Percentiles rank a stretch among this genome's conserved stretches.
Conservation (phyloP, 2,113 vertebrate species). For the Pituophis catenifer region DNA sequence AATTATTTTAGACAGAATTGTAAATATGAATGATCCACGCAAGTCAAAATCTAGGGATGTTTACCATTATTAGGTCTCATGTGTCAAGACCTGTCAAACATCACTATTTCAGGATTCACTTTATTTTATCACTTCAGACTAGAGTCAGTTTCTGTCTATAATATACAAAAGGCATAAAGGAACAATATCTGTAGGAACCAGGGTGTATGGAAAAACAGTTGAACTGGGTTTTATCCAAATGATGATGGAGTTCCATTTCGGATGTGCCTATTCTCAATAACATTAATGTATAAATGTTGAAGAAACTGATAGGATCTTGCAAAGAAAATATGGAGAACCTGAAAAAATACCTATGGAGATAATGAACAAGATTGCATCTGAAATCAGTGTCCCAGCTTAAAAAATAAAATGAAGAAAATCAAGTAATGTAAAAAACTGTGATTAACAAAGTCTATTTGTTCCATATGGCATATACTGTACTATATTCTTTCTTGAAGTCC, state of each 20-base stretch:
- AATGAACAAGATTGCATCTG: neutral
- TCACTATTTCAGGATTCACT: neutral
- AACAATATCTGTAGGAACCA: neutral
- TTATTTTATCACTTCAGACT: neutral
- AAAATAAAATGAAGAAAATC: neutral
- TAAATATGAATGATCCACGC: neutral
- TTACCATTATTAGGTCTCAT: neutral
- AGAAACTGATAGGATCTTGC: neutral
- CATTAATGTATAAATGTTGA: neutral
- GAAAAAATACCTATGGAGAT: neutral
- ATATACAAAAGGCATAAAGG: neutral
- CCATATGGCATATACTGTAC: neutral
- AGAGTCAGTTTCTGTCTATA: neutral
- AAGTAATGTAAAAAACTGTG: neutral
- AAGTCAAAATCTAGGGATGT: neutral
- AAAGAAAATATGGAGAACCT: neutral
- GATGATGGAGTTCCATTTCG: neutral
- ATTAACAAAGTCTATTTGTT: neutral
- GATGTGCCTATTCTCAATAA: neutral
- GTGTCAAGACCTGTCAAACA: neutral
- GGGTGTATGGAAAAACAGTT: neutral
- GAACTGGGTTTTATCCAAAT: neutral
- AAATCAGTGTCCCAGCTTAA: neutral
- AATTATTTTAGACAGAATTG: neutral
- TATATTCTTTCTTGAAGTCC: neutral